phyloP scores from a whole-genome alignment of 2,888 invertebrate genomes.

The Drosophila basisetae region DNA sequence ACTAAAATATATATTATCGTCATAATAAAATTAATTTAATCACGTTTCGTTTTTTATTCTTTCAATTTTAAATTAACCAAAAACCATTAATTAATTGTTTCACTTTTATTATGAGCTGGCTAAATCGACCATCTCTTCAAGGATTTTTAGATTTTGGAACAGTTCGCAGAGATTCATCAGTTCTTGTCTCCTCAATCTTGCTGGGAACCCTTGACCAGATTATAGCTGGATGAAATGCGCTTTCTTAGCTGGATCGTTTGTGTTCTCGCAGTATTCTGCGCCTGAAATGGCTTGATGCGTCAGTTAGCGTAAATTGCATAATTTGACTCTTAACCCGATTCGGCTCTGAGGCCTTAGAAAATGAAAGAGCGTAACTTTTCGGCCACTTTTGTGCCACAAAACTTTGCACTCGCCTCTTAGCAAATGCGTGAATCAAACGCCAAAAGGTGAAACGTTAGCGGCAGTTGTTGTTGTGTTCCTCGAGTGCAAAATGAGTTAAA shows the following conservation, averaged over 20 bases:
- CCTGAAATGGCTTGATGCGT: slow-evolving; percentile 4
- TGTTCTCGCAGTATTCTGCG: not conserved
- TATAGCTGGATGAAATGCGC: not conserved
- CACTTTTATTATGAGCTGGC: not conserved
- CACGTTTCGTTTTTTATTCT: too few relatives aligned
- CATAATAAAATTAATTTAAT: not conserved
- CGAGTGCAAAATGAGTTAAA: slow-evolving; percentile 77
- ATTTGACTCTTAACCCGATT: slow-evolving; percentile 69
- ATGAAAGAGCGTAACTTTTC: slow-evolving; percentile 57
- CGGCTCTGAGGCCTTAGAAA: slow-evolving; percentile 37
- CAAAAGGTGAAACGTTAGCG: slow-evolving; percentile 59
- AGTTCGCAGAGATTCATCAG: not conserved
- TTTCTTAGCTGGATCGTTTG: slow-evolving; percentile 1
- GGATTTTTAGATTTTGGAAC: not conserved
- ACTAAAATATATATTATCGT: not conserved
- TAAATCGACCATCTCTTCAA: too few relatives aligned
- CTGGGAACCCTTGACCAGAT: not conserved
- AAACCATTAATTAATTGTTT: not conserved
- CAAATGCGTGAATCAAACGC: slow-evolving; percentile 38
- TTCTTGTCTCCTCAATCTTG: not conserved
- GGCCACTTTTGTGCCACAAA: slow-evolving; percentile 60
- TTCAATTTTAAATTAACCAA: not conserved
- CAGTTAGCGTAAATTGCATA: slow-evolving; percentile 49
- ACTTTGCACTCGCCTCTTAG: slow-evolving; percentile 68
- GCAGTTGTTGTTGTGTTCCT: slow-evolving; percentile 51